Evolutionary conservation across 1,140 invertebrate species (phyloP), one percentile per base, ranked within the genome.

Genomic region (Lasioglossum albipes): DNA sequence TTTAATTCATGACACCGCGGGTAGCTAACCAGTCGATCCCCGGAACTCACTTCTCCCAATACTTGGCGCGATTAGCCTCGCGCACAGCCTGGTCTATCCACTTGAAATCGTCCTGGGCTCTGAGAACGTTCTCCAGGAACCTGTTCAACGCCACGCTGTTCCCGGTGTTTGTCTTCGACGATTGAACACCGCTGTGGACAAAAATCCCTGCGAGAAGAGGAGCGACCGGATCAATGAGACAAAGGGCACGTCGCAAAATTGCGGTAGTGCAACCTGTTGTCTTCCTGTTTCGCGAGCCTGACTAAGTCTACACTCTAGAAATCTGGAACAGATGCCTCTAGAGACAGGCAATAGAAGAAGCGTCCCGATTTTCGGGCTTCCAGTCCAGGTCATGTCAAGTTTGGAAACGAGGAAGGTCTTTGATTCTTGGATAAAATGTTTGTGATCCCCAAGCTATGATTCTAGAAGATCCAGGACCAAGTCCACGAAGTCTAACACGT

Each of bases 1-100:
- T 79, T 67, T 67, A 18, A 45, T 74, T 73, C 59, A 42, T 16
- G 3, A 52, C 22, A 13, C 12, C 18, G 0, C 16, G 41, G 9
- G 22, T 27, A 16, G 6, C 31, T 16, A 27, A 20, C 27, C 7
- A 54, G 45, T 20, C 22, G 20, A 70, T 52, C 36, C 7, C 7
- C 6, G n/a, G 66, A 3, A 78, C 85, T 86, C 61, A 86, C 85
- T 83, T 18, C n/a, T 54, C 18, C 45, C 0, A 61, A 16, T 41
- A 22, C 45, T 70, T 67, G 27, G 2, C 49, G 18, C n/a, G 45
- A 80, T 81, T 59, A 49, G 66, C 18, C 22, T 20, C 22, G 62
- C 68, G 75, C 42, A 87, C 82, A 31, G 59, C 79, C 22, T 84
- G 83, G 69, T 91, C 88, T 68, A 90, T 90, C 88, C 88, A 90